Conservation (phyloP, 2,113 vertebrate genomes). For the Myrmophylax atrothorax region DNA sequence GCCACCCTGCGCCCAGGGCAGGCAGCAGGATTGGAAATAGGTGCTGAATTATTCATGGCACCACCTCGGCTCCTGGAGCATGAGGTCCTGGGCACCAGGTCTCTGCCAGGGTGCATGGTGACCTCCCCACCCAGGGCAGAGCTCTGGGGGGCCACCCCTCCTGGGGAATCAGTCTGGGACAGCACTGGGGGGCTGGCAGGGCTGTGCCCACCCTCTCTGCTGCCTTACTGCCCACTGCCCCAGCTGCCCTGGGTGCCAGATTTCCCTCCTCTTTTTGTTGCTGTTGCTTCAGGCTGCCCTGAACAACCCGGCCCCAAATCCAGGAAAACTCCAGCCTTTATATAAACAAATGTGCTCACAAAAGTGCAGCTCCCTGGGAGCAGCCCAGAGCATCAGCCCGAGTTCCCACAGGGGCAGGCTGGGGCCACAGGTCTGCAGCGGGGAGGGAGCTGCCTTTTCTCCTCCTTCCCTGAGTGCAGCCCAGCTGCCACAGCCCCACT, state of each 20-base stretch:
- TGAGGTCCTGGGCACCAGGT: neutral
- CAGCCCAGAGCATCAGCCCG: neutral
- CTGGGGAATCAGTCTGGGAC: neutral
- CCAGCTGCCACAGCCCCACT: neutral
- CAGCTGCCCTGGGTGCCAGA: rapidly evolving
- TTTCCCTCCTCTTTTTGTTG: neutral
- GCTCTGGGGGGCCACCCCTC: rapidly evolving
- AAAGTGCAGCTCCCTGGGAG: neutral
- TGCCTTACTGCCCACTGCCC: neutral
- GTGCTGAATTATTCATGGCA: neutral
- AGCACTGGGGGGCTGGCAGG: neutral
- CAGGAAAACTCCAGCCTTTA: neutral
- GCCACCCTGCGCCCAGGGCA: neutral
- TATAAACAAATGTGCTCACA: neutral
- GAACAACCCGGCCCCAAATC: neutral
- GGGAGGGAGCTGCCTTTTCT: neutral
- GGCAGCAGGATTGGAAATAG: neutral
- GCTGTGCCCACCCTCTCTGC: neutral
- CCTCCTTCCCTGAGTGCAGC: neutral
- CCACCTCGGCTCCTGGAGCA: neutral
- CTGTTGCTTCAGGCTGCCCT: neutral
- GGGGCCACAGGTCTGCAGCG: neutral
- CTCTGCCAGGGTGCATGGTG: neutral
- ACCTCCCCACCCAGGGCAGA: neutral
- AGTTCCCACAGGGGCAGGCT: neutral